Evolutionary conservation across 2,797 vertebrate genomes (phyloP), one percentile per base, ranked within the genome.

Genomic region (Adelosebastes latens): DNA sequence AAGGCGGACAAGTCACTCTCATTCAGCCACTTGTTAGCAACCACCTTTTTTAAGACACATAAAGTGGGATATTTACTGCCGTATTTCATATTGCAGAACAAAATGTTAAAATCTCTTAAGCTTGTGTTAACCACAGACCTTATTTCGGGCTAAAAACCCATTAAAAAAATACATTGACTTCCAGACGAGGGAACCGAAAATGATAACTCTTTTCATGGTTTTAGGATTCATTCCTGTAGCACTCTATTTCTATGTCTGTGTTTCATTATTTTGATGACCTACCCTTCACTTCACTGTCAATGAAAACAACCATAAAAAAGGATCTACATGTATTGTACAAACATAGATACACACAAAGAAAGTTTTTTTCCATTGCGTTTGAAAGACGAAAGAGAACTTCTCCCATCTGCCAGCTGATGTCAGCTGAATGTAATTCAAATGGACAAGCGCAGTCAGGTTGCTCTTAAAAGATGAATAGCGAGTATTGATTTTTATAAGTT

Each of bases 401-500:
- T 75, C 46, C 79, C 62, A 29, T 81, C 78, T 74, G 66, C 82
- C 27, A 53, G 61, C 77, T 87, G 80, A 89, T 91, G 80, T 88
- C 84, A 87, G 64, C 72, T 74, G 79, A 84, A 72, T 77, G 56
- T 91, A 93, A 94, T 90, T 91, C 81, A 89, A 90, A 90, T 78
- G 75, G 92, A 92, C 91, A 93, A 86, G 88, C 81, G 86, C 80
- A 90, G 81, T 87, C 88, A 86, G 89, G 86, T 89, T 88, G 85
- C 92, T 88, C 92, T 88, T 94, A 89, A 93, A 90, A 92, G 88
- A 91, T 93, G 87, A 94, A 89, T 89, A 87, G 87, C n/a, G 27
- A 71, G 52, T 93, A 94, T 94, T 92, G 92, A 95, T 94, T 93
- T 95, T 90, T 90, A 85, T 85, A 87, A 90, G 89, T 90, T 75